Evolutionary conservation across 2,888 invertebrate genomes (phyloP).

Genomic region (Poecilus cupreus): DNA sequence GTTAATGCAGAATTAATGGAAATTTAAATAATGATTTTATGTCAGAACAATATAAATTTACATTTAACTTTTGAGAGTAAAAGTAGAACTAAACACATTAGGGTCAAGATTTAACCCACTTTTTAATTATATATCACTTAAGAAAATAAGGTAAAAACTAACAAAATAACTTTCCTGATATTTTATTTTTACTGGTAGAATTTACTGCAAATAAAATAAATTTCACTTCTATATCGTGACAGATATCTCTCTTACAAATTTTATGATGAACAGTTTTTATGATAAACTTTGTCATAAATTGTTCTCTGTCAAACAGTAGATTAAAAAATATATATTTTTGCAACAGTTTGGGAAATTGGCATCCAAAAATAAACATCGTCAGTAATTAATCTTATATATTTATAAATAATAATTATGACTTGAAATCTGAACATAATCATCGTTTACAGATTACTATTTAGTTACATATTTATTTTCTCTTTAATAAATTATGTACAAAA

Average conservation of each 20-base stretch:
- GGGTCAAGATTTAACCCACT: not conserved
- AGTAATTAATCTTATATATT: not conserved
- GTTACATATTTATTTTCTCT: too few relatives aligned
- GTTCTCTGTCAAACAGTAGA: not conserved
- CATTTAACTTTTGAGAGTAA: conserved; percentile 8
- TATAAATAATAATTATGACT: not conserved
- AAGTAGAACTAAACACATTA: conserved; percentile 24
- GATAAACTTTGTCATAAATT: not conserved
- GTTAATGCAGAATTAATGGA: conserved; percentile 25
- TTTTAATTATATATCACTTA: conserved; percentile 19
- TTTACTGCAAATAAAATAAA: not conserved
- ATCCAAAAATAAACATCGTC: not conserved
- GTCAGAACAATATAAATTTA: conserved; percentile 33
- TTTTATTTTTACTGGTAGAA: not conserved
- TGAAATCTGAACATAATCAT: too few relatives aligned
- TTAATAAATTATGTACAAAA: too few relatives aligned
- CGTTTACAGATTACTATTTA: too few relatives aligned
- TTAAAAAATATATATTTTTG: not conserved
- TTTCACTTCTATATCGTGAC: conserved; percentile 33
- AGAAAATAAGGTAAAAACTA: not conserved
- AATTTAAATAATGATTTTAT: conserved; percentile 36
- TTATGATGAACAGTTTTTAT: not conserved
- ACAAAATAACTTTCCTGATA: not conserved
- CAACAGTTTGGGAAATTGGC: not conserved
- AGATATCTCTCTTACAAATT: conserved; percentile 10